Conservation (phyloP, 2,888 invertebrate species). For the Dasysyrphus albostriatus region DNA sequence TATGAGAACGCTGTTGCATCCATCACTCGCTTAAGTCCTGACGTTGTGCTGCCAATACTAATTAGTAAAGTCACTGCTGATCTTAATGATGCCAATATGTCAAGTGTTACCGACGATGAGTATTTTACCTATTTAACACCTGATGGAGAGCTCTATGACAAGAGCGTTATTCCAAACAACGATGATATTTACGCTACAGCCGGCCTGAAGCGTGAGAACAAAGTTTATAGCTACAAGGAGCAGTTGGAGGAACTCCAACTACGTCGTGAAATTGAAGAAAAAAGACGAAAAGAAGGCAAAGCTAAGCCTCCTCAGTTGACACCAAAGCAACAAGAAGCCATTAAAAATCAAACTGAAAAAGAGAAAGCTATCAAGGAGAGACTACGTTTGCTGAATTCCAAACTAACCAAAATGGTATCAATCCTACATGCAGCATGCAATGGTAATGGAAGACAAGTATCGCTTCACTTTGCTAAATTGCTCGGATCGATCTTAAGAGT, state of each 20-base stretch:
- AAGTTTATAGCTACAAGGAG: conserved; percentile 98
- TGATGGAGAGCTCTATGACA: conserved; percentile 96
- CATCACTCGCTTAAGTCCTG: conserved; percentile 87
- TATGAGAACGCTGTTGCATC: conserved; percentile 90
- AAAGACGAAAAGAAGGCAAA: conserved; percentile 91
- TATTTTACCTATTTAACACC: conserved; percentile 93
- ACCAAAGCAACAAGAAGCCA: conserved; percentile 96
- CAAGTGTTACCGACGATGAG: conserved; percentile 90
- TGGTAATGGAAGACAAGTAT: conserved; percentile 81
- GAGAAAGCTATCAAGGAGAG: conserved; percentile 91
- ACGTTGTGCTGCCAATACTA: conserved; percentile 87
- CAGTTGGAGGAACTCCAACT: conserved; percentile 97
- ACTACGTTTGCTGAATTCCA: conserved; percentile 86
- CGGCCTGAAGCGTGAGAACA: conserved; percentile 96
- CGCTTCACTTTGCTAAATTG: conserved; percentile 81
- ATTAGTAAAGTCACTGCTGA: conserved; percentile 86
- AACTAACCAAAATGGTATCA: conserved; percentile 80
- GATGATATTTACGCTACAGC: conserved; percentile 81
- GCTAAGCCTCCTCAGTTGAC: conserved; percentile 89
- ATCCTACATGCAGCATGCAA: conserved; percentile 81
- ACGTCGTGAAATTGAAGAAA: conserved; percentile 96
- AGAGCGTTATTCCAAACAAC: conserved; percentile 88
- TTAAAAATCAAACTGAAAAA: conserved; percentile 93
- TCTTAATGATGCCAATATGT: conserved; percentile 88
- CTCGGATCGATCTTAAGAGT: conserved; percentile 82